Evolutionary conservation across 2,888 invertebrate species (phyloP).

Genomic region (Nebria brevicollis): DNA sequence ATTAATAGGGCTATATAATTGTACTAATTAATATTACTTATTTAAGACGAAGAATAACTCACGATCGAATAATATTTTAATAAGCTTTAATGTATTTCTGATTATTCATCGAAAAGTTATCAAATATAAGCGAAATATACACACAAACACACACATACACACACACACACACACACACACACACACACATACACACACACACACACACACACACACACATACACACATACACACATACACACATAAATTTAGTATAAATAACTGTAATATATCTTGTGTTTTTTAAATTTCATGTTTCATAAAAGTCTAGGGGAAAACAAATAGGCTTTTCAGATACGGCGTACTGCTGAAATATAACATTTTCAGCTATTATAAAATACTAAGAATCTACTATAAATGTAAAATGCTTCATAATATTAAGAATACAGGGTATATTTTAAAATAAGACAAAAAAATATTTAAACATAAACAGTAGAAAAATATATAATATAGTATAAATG

Average conservation of each 20-base stretch:
- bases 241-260: neutral
- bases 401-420: constrained; percentile 19
- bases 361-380: constrained; percentile 37
- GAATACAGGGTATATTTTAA: constrained; percentile 13
- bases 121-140: no score
- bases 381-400: constrained; percentile 16
- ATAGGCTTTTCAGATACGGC: constrained; percentile 41
- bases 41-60: no score
- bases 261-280: neutral
- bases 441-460: neutral
- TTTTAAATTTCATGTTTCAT: constrained; percentile 24
- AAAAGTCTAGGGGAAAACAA: constrained; percentile 43
- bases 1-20: no score
- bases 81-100: no score
- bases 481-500: neutral
- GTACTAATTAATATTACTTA: no score
- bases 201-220: no score
- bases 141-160: no score
- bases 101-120: no score
- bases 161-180: no score
- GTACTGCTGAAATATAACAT: constrained; percentile 28
- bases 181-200: no score
- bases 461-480: neutral
- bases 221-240: neutral
- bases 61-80: no score